Evolutionary conservation across 92 coral and sea anemone genomes (phyloP), one percentile per base, ranked within the genome.

Genomic region (Parazoanthus darwini): DNA sequence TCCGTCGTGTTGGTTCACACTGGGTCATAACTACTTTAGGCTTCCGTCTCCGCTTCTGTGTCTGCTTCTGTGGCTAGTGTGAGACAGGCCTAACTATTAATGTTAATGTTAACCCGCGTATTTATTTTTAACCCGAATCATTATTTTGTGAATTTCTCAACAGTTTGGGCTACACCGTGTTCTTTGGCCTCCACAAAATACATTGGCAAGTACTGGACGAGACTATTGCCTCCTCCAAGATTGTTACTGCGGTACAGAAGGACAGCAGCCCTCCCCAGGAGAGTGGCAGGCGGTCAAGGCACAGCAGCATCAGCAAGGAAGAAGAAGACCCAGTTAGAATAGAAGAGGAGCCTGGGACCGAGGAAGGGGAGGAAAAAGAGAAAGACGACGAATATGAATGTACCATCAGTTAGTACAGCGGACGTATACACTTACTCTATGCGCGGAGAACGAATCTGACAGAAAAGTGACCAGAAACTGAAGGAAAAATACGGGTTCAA

Each of bases 141-240:
- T 66, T 10, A 38, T 43, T 59, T 59, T 13, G 37, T 50, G 65
- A 74, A 15, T 91, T 79, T 78, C 74, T 81, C 88, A 78, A 20
- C 91, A 97, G 99, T 87, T 92, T 92, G 80, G 99, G 98, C 26
- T 97, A 97, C 78, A 82, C 92, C 46, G 80, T 94, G 29, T 97
- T 97, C 74, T 91, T 97, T 78, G 94, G 96, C 65, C 92, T 93
- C 26, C 98, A 92, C 84, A 97, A 94, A 86, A 88, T 96, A 33
- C 95, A 92, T 88, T 95, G 98, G 96, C 93, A 94, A 88, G 82
- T 95, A 37, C 88, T 97, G 1, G 91, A 91, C 11, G 94, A 90
- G 54, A 93, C 96, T 0, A 84, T 94, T 42, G 81, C 91, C 13
- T 86, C 90, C 44, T 93, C 96, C 4, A 95, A 93, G 74, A 89